Evolutionary conservation across 2,113 vertebrate genomes (phyloP).

Genomic region (Condylura cristata): DNA sequence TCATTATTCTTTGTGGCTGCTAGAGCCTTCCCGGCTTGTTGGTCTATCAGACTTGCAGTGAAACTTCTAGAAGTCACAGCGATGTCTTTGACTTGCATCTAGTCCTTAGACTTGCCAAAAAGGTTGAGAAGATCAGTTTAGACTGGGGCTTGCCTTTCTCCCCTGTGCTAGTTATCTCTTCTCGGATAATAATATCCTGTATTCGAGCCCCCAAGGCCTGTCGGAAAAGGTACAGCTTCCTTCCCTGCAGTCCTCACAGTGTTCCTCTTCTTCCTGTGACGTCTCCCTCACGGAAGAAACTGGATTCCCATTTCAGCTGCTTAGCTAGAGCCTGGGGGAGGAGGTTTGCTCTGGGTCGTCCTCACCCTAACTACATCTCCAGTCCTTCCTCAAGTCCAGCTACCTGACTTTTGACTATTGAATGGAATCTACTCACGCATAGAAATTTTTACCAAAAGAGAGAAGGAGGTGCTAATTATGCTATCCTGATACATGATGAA

Average conservation of each 20-base stretch:
- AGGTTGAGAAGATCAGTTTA: slow-evolving; percentile 79
- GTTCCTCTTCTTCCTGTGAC: slow-evolving; percentile 63
- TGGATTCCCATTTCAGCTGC: slow-evolving; percentile 38
- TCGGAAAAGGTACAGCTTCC: slow-evolving; percentile 52
- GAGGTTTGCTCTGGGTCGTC: background rate
- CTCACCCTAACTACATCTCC: background rate
- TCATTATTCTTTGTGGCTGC: too few species aligned
- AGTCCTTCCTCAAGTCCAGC: background rate
- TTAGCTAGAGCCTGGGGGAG: background rate
- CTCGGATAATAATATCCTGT: slow-evolving; percentile 74
- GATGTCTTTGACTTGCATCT: slow-evolving; percentile 58
- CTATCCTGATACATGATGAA: background rate
- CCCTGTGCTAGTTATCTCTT: slow-evolving; percentile 67
- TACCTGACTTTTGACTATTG: background rate
- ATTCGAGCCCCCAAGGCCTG: slow-evolving; percentile 64
- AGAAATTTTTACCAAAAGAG: background rate
- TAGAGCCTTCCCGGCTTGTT: background rate
- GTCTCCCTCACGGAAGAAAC: slow-evolving; percentile 29
- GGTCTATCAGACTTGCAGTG: background rate
- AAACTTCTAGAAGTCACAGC: slow-evolving; percentile 70
- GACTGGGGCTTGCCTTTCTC: slow-evolving; percentile 70
- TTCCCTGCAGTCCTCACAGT: slow-evolving; percentile 66
- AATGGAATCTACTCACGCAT: background rate
- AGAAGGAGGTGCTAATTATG: background rate
- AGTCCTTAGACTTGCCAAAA: slow-evolving; percentile 71